Conservation (phyloP, 2,888 invertebrate species). For the Neria commutata region DNA sequence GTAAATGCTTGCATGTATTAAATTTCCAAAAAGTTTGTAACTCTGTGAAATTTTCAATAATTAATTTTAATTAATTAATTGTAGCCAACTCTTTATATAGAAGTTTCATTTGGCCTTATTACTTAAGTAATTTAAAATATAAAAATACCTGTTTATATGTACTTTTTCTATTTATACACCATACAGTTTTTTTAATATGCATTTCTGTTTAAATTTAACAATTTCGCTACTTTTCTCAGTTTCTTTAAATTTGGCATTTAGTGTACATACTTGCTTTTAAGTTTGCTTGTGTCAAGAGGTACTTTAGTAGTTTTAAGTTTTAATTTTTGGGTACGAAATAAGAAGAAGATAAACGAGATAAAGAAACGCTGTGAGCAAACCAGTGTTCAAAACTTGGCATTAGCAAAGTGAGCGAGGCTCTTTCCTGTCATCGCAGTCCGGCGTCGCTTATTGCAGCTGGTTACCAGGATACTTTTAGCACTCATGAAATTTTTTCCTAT, state of each 20-base stretch:
- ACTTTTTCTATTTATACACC: not conserved
- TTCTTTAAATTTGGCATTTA: conserved; percentile 6
- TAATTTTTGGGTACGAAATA: not conserved
- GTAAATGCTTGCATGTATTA: conserved; percentile 17
- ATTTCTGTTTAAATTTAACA: conserved; percentile 2
- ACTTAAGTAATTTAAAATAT: conserved; percentile 14
- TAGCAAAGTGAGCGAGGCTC: too few species aligned
- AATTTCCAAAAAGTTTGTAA: not conserved
- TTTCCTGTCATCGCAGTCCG: too few species aligned
- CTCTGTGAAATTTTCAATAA: conserved; percentile 8
- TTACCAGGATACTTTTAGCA: too few species aligned
- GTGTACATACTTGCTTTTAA: conserved; percentile 4
- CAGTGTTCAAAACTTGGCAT: too few species aligned
- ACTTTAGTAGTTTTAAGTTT: conserved; percentile 12
- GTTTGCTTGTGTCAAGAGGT: conserved; percentile 15
- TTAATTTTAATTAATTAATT: not conserved
- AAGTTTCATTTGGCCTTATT: not conserved
- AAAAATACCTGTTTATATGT: conserved; percentile 21
- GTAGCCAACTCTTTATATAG: not conserved
- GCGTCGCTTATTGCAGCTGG: too few species aligned
- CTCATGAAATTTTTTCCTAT: too few species aligned
- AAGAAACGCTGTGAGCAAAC: too few species aligned
- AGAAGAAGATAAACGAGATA: not conserved
- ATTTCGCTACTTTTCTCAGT: not conserved
- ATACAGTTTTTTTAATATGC: not conserved